Percentiles rank a stretch among this genome's conserved stretches.
These are phyloP conservation scores for Isotomurus palustris DNA, from an alignment of 2,888 invertebrate genomes.

Conservation along the genomic window DNA sequence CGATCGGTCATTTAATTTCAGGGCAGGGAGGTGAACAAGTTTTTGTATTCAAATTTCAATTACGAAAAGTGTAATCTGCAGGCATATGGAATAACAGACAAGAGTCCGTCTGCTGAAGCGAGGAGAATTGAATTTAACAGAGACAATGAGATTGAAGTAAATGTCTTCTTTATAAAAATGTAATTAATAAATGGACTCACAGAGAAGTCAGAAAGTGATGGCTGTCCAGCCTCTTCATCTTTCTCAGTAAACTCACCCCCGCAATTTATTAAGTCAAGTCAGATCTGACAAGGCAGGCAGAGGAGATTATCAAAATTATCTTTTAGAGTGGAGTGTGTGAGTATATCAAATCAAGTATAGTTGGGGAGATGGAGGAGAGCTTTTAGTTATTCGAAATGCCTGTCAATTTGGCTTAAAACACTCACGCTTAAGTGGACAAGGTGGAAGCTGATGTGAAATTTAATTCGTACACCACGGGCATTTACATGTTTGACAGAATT, in stretches of 20 bases:
- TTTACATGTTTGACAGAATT: too few relatives aligned
- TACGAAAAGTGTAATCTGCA: neutral
- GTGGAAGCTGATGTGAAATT: too few relatives aligned
- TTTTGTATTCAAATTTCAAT: slow-evolving; percentile 4
- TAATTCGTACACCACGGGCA: too few relatives aligned
- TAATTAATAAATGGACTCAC: neutral
- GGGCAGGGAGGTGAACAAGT: slow-evolving; percentile 11
- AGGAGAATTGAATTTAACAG: too few relatives aligned
- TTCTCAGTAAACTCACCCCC: slow-evolving; percentile 8
- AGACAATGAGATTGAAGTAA: too few relatives aligned
- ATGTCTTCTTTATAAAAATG: neutral
- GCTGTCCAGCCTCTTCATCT: neutral
- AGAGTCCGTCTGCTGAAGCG: too few relatives aligned
- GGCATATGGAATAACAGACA: too few relatives aligned
- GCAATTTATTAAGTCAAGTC: slow-evolving; percentile 6
- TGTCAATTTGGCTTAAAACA: neutral
- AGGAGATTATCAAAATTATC: too few relatives aligned
- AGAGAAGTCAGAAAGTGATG: neutral
- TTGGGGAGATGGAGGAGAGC: too few relatives aligned
- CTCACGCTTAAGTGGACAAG: neutral
- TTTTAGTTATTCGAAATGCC: neutral
- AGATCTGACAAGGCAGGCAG: slow-evolving; percentile 1
- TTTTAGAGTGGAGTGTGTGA: too few relatives aligned
- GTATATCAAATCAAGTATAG: too few relatives aligned
- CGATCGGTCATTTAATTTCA: slow-evolving; percentile 5